Conservation (phyloP, 1,140 invertebrate genomes). For the Anoplolepis gracilipes region DNA sequence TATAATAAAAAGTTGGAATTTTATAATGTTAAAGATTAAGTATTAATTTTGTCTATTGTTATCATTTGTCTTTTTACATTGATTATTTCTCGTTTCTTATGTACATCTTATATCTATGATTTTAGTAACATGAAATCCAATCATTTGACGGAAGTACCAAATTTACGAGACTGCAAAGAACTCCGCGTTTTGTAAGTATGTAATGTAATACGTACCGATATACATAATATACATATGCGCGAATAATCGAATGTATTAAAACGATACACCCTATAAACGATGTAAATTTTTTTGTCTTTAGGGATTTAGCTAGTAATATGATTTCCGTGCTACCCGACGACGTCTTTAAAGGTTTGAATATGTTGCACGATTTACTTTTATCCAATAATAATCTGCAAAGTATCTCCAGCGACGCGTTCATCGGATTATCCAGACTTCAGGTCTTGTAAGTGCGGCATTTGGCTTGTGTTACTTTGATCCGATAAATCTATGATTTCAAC, state of each 20-base stretch:
- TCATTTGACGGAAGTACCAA: conserved; percentile 89
- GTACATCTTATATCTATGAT: conserved; percentile 65
- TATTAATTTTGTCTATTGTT: no score
- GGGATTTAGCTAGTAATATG: conserved; percentile 95
- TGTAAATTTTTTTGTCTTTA: conserved; percentile 83
- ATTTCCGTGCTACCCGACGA: conserved; percentile 90
- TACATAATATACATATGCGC: background rate
- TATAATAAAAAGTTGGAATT: no score
- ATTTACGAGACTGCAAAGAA: conserved; percentile 90
- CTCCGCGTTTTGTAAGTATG: conserved; percentile 95
- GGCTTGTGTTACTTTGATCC: background rate
- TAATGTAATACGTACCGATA: conserved; percentile 20
- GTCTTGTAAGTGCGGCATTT: conserved; percentile 92
- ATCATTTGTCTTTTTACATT: background rate
- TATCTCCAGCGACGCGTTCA: conserved; percentile 92
- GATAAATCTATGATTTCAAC: background rate
- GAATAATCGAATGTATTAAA: background rate
- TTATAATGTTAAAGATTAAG: no score
- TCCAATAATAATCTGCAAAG: conserved; percentile 92
- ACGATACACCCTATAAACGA: background rate
- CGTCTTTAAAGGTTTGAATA: conserved; percentile 90
- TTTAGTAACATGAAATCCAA: conserved; percentile 95
- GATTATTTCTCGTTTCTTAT: background rate
- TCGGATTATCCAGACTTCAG: conserved; percentile 92
- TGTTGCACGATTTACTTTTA: conserved; percentile 94